Conservation (phyloP, 2,797 vertebrate species). For the Oryzias dopingdopingensis region DNA sequence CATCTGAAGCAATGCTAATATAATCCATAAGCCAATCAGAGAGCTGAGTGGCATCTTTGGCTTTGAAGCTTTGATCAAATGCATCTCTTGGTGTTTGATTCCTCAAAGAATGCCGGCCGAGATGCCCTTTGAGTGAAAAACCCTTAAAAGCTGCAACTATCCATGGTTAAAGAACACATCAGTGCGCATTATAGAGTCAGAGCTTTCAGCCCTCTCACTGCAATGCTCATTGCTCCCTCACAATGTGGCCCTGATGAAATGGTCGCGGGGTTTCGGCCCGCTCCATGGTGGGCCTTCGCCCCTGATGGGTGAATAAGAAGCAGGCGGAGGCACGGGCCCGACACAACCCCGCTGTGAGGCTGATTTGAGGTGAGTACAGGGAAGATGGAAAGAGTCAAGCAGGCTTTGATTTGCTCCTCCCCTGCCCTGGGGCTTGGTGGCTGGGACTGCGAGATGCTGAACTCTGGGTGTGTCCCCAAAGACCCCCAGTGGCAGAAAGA, state of each 20-base stretch:
- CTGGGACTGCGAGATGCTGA: slow-evolving; percentile 53
- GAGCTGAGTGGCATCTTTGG: slow-evolving; percentile 56
- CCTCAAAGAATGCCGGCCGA: slow-evolving; percentile 63
- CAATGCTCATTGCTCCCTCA: slow-evolving; percentile 70
- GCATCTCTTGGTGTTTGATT: slow-evolving; percentile 70
- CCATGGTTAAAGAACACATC: slow-evolving; percentile 70
- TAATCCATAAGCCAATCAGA: slow-evolving; percentile 65
- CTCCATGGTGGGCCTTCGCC: slow-evolving; percentile 67
- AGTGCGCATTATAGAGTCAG: slow-evolving; percentile 64
- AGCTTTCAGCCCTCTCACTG: slow-evolving; percentile 61
- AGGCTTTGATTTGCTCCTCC: slow-evolving; percentile 72
- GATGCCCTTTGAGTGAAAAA: slow-evolving; percentile 69
- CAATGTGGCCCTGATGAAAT: slow-evolving; percentile 81
- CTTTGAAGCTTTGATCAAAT: slow-evolving; percentile 71
- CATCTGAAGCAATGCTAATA: slow-evolving; percentile 55
- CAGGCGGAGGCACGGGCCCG: slow-evolving; percentile 61
- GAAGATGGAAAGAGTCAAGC: slow-evolving; percentile 62
- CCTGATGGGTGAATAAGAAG: slow-evolving; percentile 67
- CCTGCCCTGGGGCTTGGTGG: slow-evolving; percentile 55
- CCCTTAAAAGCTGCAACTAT: slow-evolving; percentile 70
- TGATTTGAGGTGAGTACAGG: slow-evolving; percentile 76
- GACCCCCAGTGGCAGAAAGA: slow-evolving; percentile 66
- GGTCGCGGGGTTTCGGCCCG: slow-evolving; percentile 68
- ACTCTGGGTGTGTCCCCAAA: slow-evolving; percentile 62
- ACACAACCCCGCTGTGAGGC: slow-evolving; percentile 72